A percentile compares a stretch with the other conserved stretches of the same genome.
Evolutionary conservation across 2,797 vertebrate species (phyloP).

Genomic region (Neoniphon sammara): DNA sequence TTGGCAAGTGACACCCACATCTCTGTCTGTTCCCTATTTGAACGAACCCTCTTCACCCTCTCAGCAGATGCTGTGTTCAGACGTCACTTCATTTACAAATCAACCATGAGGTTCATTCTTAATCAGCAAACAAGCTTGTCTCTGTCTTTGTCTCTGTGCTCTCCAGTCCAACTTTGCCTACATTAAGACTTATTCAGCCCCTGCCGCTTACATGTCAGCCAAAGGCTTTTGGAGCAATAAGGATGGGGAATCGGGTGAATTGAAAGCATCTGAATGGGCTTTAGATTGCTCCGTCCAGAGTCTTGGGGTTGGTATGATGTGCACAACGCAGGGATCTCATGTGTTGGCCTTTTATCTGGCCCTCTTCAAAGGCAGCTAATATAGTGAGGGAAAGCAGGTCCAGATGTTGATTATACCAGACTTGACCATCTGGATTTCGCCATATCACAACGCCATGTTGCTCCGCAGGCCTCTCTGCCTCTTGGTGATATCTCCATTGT

Average conservation of each 20-base stretch:
- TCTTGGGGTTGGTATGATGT: constrained; percentile 61
- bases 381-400: constrained; percentile 73
- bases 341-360: constrained; percentile 79
- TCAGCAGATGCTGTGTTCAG: constrained; percentile 5
- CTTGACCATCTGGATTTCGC: constrained; percentile 71
- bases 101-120: constrained; percentile 32
- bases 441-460: constrained; percentile 46
- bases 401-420: constrained; percentile 78
- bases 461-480: constrained; percentile 24
- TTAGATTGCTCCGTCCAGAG: constrained; percentile 50
- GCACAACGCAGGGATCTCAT: constrained; percentile 70
- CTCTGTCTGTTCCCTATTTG: background rate
- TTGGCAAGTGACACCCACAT: background rate
- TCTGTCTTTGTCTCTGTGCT: background rate
- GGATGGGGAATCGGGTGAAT: constrained; percentile 61
- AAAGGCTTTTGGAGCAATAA: constrained; percentile 53
- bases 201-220: constrained; percentile 33
- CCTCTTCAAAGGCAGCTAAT: constrained; percentile 79
- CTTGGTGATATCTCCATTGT: constrained; percentile 20
- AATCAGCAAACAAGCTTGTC: constrained; percentile 20
- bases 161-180: constrained; percentile 23
- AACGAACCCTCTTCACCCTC: background rate
- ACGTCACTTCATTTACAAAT: constrained; percentile 43
- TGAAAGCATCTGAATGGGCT: constrained; percentile 76
- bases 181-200: constrained; percentile 9